These are phyloP conservation scores for Capitella teleta DNA, from an alignment of 1,140 invertebrate species.

Conservation along the genomic window DNA sequence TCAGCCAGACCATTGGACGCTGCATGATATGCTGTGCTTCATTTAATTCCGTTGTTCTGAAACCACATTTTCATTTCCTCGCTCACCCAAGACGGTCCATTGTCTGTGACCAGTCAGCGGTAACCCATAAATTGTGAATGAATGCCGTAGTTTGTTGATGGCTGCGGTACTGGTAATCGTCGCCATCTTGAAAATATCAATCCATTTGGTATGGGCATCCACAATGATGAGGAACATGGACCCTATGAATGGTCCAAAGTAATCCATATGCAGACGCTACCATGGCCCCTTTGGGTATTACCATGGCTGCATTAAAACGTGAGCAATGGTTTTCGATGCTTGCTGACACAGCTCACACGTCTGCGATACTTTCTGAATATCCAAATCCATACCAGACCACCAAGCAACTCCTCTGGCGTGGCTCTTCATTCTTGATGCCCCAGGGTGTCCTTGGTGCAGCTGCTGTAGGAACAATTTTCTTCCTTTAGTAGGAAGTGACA, in stretches of 20 bases:
- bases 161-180: not conserved
- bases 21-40: too few species aligned
- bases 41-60: too few species aligned
- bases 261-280: conserved; percentile 29
- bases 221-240: conserved; percentile 40
- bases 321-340: conserved; percentile 16
- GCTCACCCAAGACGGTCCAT: conserved; percentile 38
- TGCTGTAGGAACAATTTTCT: too few species aligned
- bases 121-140: conserved; percentile 35
- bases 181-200: conserved; percentile 8
- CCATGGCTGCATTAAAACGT: conserved; percentile 25
- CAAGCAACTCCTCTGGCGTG: conserved; percentile 2
- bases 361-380: too few species aligned
- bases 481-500: not conserved
- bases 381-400: conserved; percentile 5
- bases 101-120: conserved; percentile 40
- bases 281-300: conserved; percentile 27
- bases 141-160: not conserved
- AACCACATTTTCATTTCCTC: too few species aligned
- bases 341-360: conserved; percentile 10
- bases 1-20: too few species aligned
- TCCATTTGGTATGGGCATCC: conserved; percentile 43
- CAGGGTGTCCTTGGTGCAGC: conserved; percentile 2
- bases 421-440: conserved; percentile 4
- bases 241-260: conserved; percentile 33